Conservation (phyloP, 2,797 vertebrate genomes). For the Setipinna tenuifilis region DNA sequence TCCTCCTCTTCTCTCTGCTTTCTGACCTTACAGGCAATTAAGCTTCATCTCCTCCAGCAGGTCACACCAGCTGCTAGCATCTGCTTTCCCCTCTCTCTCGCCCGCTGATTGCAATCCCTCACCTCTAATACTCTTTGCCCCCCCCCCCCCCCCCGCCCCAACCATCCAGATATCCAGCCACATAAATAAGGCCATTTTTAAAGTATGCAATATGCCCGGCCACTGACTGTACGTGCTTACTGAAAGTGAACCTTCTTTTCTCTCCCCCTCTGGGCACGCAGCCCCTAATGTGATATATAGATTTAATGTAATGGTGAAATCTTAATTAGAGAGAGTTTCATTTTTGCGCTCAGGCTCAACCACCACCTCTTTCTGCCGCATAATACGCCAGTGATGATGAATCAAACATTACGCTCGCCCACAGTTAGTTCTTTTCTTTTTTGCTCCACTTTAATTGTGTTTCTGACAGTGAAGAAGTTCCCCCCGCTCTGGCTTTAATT, state of each 20-base stretch:
- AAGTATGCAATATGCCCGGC: conserved; percentile 29
- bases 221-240: conserved; percentile 40
- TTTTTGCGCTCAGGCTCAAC: conserved; percentile 61
- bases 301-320: conserved; percentile 70
- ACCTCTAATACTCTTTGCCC: background rate
- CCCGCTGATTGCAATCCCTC: background rate
- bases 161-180: background rate
- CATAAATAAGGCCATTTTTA: background rate
- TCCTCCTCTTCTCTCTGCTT: background rate
- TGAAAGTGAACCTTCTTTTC: conserved; percentile 56
- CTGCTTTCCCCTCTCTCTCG: background rate
- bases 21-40: background rate
- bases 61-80: background rate
- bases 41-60: background rate
- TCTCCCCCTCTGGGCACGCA: conserved; percentile 29
- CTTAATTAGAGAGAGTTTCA: conserved; percentile 67
- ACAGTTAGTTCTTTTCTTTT: conserved; percentile 47
- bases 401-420: conserved; percentile 63
- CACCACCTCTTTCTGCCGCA: conserved; percentile 4
- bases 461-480: conserved; percentile 58
- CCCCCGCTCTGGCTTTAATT: conserved; percentile 69
- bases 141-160: background rate
- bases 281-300: conserved; percentile 70
- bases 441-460: conserved; percentile 64
- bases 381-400: conserved; percentile 57